A percentile compares a stretch with the other conserved stretches of the same genome.
Conservation (phyloP, 2,113 vertebrate species). For the Herpetotheres cachinnans region DNA sequence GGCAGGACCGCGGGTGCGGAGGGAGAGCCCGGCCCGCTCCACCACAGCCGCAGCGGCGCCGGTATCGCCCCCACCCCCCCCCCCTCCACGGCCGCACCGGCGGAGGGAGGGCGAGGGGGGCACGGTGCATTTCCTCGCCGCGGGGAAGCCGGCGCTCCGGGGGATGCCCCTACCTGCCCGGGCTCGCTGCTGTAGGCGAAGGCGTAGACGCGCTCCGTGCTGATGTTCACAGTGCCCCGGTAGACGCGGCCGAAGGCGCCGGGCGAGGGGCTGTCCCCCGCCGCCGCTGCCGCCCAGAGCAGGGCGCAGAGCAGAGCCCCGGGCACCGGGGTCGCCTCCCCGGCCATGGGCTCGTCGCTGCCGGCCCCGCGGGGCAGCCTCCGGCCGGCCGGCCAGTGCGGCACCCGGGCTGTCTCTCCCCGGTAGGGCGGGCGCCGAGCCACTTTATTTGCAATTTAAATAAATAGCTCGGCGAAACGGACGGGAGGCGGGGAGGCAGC, state of each 20-base stretch:
- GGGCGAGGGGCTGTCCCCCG: not conserved
- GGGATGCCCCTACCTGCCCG: slow-evolving; percentile 71
- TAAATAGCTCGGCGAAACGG: not conserved
- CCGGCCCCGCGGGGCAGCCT: not conserved
- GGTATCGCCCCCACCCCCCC: too few relatives aligned
- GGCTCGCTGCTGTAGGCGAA: slow-evolving; percentile 75
- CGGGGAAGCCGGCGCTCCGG: not conserved
- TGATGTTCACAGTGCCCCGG: slow-evolving; percentile 67
- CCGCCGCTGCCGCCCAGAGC: not conserved
- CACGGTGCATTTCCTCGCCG: not conserved
- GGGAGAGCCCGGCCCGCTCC: not conserved
- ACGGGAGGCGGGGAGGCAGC: not conserved
- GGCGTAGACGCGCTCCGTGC: slow-evolving; percentile 71
- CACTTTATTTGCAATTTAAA: not conserved
- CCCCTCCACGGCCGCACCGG: not conserved
- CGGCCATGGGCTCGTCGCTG: slow-evolving; percentile 8
- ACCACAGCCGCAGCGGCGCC: not conserved
- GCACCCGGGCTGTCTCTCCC: not conserved
- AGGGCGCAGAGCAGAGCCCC: slow-evolving; percentile 30
- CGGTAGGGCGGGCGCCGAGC: not conserved
- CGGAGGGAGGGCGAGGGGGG: not conserved
- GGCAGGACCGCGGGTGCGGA: not conserved
- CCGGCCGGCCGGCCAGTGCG: not conserved
- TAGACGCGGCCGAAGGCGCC: slow-evolving; percentile 70
- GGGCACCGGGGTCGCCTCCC: not conserved